Evolutionary conservation across 1,140 invertebrate species (phyloP), one percentile per base, ranked within the genome.

Genomic region (Lepidotrigona ventralis): DNA sequence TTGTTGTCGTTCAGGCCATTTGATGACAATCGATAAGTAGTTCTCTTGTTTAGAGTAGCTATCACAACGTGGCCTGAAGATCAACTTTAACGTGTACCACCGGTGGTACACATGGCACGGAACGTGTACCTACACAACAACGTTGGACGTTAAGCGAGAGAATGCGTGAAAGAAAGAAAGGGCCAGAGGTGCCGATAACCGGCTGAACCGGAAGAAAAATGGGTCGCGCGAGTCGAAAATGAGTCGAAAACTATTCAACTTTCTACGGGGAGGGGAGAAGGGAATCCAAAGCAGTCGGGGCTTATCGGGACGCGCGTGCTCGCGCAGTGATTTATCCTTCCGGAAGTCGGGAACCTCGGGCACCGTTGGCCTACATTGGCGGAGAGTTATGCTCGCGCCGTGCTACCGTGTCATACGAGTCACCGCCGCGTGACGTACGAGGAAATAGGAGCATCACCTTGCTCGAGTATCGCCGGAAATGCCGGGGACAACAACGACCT

Each of bases 271-370:
- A 39, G 3, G 71, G 70, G 71, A 77, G 39, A 39, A 6, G 71
- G 70, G 71, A 79, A 90, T 89, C 84, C 86, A 83, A 86, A 85
- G 78, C 86, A 84, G 60, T 53, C 21, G 21, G 58, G 72, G 81
- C 83, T 90, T 90, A 90, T 90, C 89, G 6, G 39, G 39, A 72
- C 86, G 83, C 70, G 86, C 84, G 83, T 85, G 82, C 88, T 81
- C 86, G 88, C 82, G 70, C 81, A 66, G 88, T 89, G 86, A 90
- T 90, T 89, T 90, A 90, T 90, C 88, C 89, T 83, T 69, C 29
- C 83, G 84, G 81, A 89, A 88, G 88, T 89, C 86, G 76, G 84
- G 84, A 82, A 87, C 86, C 88, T 88, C 79, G 77, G 72, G 70
- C 88, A 78, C 89, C 74, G 80, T 77, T 86, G 89, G 82, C 89